Evolutionary conservation across 2,113 vertebrate genomes (phyloP), one percentile per base, ranked within the genome.

Genomic region (Poeciliopsis prolifica): DNA sequence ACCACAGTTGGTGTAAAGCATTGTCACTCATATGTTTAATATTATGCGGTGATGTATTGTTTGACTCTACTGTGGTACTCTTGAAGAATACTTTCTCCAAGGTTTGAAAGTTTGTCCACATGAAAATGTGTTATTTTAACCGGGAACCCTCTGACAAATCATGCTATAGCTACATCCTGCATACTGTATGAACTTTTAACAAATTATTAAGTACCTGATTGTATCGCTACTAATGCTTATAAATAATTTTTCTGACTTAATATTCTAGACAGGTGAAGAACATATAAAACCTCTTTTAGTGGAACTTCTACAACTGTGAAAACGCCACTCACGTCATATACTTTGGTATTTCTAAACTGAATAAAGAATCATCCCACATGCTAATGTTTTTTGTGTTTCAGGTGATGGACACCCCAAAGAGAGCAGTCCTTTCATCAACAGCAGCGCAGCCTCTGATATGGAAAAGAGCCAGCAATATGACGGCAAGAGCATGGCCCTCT

Each of bases 391-490:
- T 15, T 66, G 28, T 78, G 54, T 87, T 61, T 24, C 93, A 99
- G 97, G 96, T 1, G 97, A 99, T 95, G 97, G 95, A 72, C 96
- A 95, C 78, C 96, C 97, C 86, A 99, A 97, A 90, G 98, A 99
- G 83, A 98, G 96, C 93, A 98, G 97, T 69, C 97, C 97, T 15
- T 99, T 98, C 93, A 99, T 99, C 89, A 97, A 98, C 94, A 98
- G 96, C 94, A 96, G 94, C 77, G 95, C 78, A 73, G 76, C 95
- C 91, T 94, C 94, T 0, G 96, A 97, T 68, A 81, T 93, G 26
- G 97, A 97, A 88, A 98, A 97, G 85, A 96, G 94, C n/a, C 97
- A 96, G 79, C 97, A 98, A 77, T 98, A 99, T 0, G 97, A 98
- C 2, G 95, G 96, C 87, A 99, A 98, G 89, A 97, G 97, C 92